Base-by-base conservation (phyloP, 2,797 vertebrate genomes). In the Poecilia picta region DNA sequence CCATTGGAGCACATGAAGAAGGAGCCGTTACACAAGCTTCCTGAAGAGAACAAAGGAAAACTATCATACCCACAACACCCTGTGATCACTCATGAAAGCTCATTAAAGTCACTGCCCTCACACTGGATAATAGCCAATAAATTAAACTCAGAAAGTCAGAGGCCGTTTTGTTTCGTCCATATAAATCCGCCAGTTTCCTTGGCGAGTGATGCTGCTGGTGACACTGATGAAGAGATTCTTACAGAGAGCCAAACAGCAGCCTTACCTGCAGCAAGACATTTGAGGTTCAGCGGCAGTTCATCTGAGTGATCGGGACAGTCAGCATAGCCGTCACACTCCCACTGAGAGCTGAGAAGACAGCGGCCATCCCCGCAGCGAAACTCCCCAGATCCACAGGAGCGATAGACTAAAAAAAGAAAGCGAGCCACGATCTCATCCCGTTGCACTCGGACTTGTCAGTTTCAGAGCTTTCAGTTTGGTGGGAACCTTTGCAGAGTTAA, bases 281-380 rank as follows among this genome's bases (percentile, higher is more conserved):
- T 98, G 73, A 93, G 93, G 85, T 99, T 99, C 89, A 98, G 93
- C 55, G 98, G 98, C 55, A 97, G 97, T 90, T 99, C 98, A 84
- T 99, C 98, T 76, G 98, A 99, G 92, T 91, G 96, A 93, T 99
- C 98, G 73, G 96, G 96, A 88, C 98, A 99, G 95, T 99, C 98
- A 36, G 97, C 96, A 68, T 97, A 97, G 72, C 98, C 97, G 18
- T 99, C 98, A 88, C 98, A 99, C 85, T 99, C 98, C 98, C 98
- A 99, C 85, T 98, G 97, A 55, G 94, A 95, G 51, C 97, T 98
- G 85, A 98, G 92, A 49, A 99, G 96, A 88, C 98, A 99, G 47
- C 98, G 96, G 6, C 98, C 98, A 74, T 99, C 97, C 78, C 97
- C 95, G 73, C 98, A 99, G 81, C 95, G 97, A 88, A 99, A 99